Conservation (phyloP, 2,888 invertebrate species). For the Polydrusus tereticollis region DNA sequence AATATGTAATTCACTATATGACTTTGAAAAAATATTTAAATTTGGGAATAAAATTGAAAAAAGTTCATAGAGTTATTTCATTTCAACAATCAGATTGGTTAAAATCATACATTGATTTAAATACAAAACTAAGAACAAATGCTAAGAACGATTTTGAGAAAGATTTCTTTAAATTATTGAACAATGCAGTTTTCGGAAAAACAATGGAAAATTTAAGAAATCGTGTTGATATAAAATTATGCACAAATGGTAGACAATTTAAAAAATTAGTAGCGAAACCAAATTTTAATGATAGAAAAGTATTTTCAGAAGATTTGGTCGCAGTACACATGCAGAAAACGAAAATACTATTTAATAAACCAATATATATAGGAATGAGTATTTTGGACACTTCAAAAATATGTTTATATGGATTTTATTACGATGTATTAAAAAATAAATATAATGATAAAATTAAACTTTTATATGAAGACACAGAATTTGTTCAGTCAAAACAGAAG, state of each 20-base stretch:
- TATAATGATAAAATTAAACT: background rate
- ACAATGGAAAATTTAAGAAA: background rate
- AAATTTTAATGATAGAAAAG: background rate
- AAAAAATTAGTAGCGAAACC: background rate
- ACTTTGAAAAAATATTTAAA: background rate
- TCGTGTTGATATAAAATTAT: background rate
- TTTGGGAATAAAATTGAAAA: background rate
- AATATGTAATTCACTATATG: background rate
- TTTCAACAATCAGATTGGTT: slow-evolving; percentile 17
- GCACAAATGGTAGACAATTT: background rate
- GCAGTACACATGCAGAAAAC: background rate
- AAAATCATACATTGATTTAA: slow-evolving; percentile 22
- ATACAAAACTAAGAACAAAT: slow-evolving; percentile 10
- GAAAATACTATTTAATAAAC: background rate
- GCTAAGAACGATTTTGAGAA: slow-evolving; percentile 15
- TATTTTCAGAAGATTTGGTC: background rate
- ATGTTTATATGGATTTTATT: background rate
- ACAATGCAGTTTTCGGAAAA: slow-evolving; percentile 10
- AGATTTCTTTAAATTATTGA: slow-evolving; percentile 12
- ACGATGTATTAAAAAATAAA: background rate
- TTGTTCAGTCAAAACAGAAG: too few relatives aligned
- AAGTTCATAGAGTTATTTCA: background rate
- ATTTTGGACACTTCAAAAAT: too few relatives aligned
- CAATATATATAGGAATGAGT: background rate
- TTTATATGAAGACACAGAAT: too few relatives aligned